Evolutionary conservation across 2,113 vertebrate species (phyloP), one percentile per base, ranked within the genome.

Genomic region (Ammospiza nelsoni): DNA sequence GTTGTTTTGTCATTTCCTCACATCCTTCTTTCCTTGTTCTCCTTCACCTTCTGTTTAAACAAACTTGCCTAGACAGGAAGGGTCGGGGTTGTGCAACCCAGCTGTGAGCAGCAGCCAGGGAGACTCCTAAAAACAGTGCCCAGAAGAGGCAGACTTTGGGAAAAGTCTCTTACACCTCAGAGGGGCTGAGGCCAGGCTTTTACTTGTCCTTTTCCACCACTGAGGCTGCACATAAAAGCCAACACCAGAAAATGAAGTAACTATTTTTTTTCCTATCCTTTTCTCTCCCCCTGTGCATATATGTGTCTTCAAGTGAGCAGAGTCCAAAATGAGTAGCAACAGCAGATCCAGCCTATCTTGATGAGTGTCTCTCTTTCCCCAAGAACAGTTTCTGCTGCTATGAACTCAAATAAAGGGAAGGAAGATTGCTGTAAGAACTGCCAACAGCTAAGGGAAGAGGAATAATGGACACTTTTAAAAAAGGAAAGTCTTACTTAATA

Each of bases 391-490:
- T 84, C 66, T 84, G n/a, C 74, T 73, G 62, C 84, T 72, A 49
- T 54, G 86, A 82, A 76, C 84, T 87, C 69, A 79, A 87, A 90
- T 75, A 93, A 93, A 91, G 52, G 61, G 46, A 81, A 76, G 59
- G 66, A 93, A 82, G 52, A 41, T 67, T 91, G 69, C 86, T 44
- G 1, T 81, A 89, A 96, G 91, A 92, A 84, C 49, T 87, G 41
- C 66, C 8, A 2, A 57, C 73, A 87, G 54, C 87, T 65, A 84
- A 66, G 39, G n/a, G 49, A 94, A 91, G 77, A 89, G 87, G 67
- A 85, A 92, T 96, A 95, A 95, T 76, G 81, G 84, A 82, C 2
- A 2, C 41, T 94, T 96, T 92, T 79, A 35, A 58, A 89, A 89
- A 92, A 82, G 49, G 57, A 72, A 89, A 82, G 59, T 75, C 81